A percentile compares a stretch with the other conserved stretches of the same genome.
Conservation (phyloP, 2,113 vertebrate genomes). For the Astatotilapia flaviijosephi region DNA sequence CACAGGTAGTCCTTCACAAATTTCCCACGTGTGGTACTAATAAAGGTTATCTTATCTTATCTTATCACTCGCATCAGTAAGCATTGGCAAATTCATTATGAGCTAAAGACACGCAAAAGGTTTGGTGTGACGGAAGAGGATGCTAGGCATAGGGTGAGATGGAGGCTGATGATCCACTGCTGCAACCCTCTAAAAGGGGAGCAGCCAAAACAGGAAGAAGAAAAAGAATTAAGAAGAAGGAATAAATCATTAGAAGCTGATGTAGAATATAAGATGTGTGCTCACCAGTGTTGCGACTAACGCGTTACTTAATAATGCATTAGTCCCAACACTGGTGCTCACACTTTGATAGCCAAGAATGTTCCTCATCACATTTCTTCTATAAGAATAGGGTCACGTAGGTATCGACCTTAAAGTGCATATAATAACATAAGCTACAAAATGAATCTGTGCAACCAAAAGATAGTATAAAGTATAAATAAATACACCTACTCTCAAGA, state of each 20-base stretch:
- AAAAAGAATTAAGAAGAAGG: background rate
- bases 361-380: background rate
- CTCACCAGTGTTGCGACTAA: too few species aligned
- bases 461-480: too few species aligned
- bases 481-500: background rate
- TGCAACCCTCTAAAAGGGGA: background rate
- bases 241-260: background rate
- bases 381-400: background rate
- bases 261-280: background rate
- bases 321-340: too few species aligned
- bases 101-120: background rate
- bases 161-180: background rate
- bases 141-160: background rate
- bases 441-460: background rate
- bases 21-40: background rate
- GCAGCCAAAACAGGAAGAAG: background rate
- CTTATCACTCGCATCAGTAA: background rate
- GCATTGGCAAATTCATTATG: background rate
- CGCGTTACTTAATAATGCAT: too few species aligned
- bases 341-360: background rate
- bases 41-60: background rate
- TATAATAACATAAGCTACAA: background rate
- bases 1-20: background rate
- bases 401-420: background rate
- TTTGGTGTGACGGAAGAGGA: background rate